Evolutionary conservation across 2,888 invertebrate species (phyloP).

Genomic region (Palloptera scutellata): DNA sequence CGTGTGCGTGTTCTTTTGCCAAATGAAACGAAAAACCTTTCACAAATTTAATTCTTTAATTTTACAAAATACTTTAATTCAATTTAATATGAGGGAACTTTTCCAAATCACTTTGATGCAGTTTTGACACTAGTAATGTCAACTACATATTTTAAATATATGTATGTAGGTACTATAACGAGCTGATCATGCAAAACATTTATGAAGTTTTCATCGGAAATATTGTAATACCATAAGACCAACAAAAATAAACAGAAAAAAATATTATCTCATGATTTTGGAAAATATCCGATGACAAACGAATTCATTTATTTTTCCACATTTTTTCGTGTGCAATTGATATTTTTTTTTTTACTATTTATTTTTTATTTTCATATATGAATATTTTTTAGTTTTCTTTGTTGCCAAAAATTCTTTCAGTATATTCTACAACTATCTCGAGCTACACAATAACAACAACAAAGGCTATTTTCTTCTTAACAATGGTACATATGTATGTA

Average conservation of each 20-base stretch:
- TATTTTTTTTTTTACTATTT: background rate
- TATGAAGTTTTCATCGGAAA: no score
- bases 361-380: conserved; percentile 5
- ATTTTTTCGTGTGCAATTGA: background rate
- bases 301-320: background rate
- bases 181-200: background rate
- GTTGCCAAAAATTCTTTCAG: conserved; percentile 17
- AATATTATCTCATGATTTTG: background rate
- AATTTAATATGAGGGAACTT: background rate
- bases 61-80: background rate
- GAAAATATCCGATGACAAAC: background rate
- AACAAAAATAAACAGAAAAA: background rate
- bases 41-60: background rate
- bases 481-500: no score
- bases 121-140: no score
- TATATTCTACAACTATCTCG: background rate
- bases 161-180: background rate
- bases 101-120: no score
- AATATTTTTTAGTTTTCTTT: conserved; percentile 18
- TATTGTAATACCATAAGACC: background rate
- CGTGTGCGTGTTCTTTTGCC: background rate
- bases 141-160: background rate
- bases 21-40: background rate
- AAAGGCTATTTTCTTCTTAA: background rate
- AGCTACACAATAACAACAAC: conserved; percentile 18